Evolutionary conservation across 2,888 invertebrate genomes (phyloP), one percentile per base, ranked within the genome.

Genomic region (Seira sanloemensis): DNA sequence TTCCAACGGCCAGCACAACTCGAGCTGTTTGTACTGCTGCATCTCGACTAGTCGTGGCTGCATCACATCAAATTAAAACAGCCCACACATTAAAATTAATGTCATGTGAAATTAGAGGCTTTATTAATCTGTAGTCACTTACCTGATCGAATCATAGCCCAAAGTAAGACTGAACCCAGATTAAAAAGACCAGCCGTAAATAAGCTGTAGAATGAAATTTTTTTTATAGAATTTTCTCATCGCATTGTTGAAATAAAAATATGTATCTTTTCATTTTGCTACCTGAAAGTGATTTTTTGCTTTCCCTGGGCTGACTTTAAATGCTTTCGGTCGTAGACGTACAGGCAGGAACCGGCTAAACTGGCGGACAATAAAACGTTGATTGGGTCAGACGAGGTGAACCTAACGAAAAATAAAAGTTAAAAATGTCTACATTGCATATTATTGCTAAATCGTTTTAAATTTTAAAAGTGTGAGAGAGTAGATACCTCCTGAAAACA

Each of bases 91-190:
- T 73, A 24, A 21, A 26, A 66, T n/a, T n/a, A n/a, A n/a, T n/a
- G n/a, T n/a, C 73, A 23, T 69, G 16, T 1, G 19, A 7, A 71
- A 58, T 18, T 19, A 58, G 23, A 78, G 27, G 21, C 54, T 25
- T 16, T 19, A 71, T 71, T 37, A 37, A 67, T 23, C 5, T 66
- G 18, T n/a, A 73, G 21, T 21, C 26, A 16, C 26, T 5, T 84
- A 86, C 86, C 86, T 77, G 87, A 83, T 78, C 84, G 69, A 25
- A 87, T 85, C 77, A 89, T 86, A 7, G 89, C 89, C 89, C 89
- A 89, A 12, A 88, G 62, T 0, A 89, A 78, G 0, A 89, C 58
- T 5, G 88, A 88, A 2, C 89, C 89, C 25, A 88, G 66, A 54
- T 88, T 89, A 73, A 89, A 89, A 74, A 89, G 58, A 18, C 86